phyloP scores from a whole-genome alignment of 2,888 invertebrate genomes.

The Schizaphis graminum region DNA sequence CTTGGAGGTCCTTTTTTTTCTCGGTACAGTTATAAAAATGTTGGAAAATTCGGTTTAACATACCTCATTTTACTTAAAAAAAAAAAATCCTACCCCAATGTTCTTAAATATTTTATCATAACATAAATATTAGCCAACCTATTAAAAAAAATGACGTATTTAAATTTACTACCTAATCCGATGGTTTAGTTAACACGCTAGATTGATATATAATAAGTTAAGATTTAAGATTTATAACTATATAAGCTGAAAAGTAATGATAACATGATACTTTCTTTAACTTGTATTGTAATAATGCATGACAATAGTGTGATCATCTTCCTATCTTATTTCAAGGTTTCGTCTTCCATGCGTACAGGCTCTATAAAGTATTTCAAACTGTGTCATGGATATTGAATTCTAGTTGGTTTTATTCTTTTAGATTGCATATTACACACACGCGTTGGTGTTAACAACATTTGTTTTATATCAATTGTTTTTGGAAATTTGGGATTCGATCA shows the following conservation, averaged over 20 bases:
- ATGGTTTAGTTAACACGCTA: not conserved
- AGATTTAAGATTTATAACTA: not conserved
- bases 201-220: not conserved
- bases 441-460: not conserved
- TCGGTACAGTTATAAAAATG: not conserved
- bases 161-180: not conserved
- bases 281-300: slow-evolving; percentile 7
- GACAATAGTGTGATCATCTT: slow-evolving; percentile 34
- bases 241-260: not conserved
- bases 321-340: slow-evolving; percentile 49
- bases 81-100: not conserved
- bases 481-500: slow-evolving; percentile 10
- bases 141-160: not conserved
- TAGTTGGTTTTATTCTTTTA: slow-evolving; percentile 20
- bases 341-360: slow-evolving; percentile 20
- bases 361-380: slow-evolving; percentile 6
- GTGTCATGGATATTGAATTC: slow-evolving; percentile 58
- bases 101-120: not conserved
- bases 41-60: not conserved
- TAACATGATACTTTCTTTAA: slow-evolving; percentile 20
- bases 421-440: not conserved
- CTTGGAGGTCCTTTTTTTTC: not conserved
- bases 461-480: slow-evolving; percentile 40
- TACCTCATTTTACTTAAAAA: not conserved
- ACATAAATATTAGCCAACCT: not conserved